Evolutionary conservation across 1,140 invertebrate species (phyloP), one percentile per base, ranked within the genome.

Genomic region (Diabrotica undecimpunctata): DNA sequence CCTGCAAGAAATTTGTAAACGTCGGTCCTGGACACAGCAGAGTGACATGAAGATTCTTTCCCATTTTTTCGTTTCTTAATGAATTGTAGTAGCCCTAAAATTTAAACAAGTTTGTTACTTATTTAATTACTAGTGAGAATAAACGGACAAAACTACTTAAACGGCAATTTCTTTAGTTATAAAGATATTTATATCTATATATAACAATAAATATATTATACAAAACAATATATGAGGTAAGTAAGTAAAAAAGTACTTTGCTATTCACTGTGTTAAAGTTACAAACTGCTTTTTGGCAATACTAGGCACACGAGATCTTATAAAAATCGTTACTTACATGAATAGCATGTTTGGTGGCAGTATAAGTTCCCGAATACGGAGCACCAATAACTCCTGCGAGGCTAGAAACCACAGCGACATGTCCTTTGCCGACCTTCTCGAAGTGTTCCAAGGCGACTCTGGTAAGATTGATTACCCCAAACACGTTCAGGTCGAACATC

Each of bases 401-500:
- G 74, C 90, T 92, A 0, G 89, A 90, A 7, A 85, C 91, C 9
- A 91, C 84, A 0, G 87, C 92, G 60, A 91, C 75, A 64, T 92
- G 90, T 1, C 91, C 91, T 14, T 73, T 61, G 0, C 83, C 82
- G 66, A 77, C 79, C 67, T 84, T 72, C 1, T 86, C 73, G 71
- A 92, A 93, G 77, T 91, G 83, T 38, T 83, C 83, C 0, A 91
- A 75, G 2, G 85, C 89, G 56, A 89, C 72, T 56, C 88, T 83
- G 62, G 87, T 86, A 13, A 96, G 80, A 66, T 88, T 86, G 0
- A 96, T 71, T 6, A 87, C 78, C 0, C 88, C 85, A 66, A 96
- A 90, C 0, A 94, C 92, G 78, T 95, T 94, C 46, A 95, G 73
- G 14, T 95, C 86, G 74, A 95, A 92, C 67, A 94, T 79, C 62